Evolutionary conservation across 2,797 vertebrate genomes (phyloP), one percentile per base, ranked within the genome.

Genomic region (Molothrus aeneus): DNA sequence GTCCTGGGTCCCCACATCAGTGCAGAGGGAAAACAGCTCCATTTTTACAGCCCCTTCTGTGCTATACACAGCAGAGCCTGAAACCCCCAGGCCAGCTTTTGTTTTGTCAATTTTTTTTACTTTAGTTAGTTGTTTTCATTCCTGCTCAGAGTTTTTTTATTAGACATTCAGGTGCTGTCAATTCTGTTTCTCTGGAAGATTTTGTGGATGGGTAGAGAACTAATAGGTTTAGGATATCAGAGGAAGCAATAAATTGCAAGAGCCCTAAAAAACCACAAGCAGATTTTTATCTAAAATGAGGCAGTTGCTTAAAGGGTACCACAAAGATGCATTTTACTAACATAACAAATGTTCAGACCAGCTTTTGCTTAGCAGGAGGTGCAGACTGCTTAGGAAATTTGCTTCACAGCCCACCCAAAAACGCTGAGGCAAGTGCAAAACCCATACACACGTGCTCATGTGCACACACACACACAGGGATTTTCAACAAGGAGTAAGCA

Each of bases 211-310:
- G 51, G 32, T 69, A 71, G 66, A 89, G 28, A 91, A 63, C 75
- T 72, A 93, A 83, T 56, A 86, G 50, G 50, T 88, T 93, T 91
- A 90, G 36, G 79, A 90, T 91, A 93, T 91, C 92, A 86, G 86
- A 86, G 77, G 31, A 91, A 86, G 64, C 88, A 90, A 88, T 47
- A 93, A 88, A 90, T 64, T 78, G 71, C 54, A 73, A 93, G 7
- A 70, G 68, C 54, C 42, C 57, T 57, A 90, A 92, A 90, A 90
- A 94, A 85, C 60, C 64, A 64, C 86, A 86, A 71, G 73, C 20
- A 92, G 78, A 90, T 94, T 94, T 93, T 94, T 86, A 95, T 92
- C 91, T 93, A 50, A 95, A 92, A 93, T 61, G 88, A 96, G 65
- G 21, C 34, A 29, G 64, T 61, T 92, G 32, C 92, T 95, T 61